Percentiles rank a stretch among this genome's conserved stretches.
These are phyloP conservation scores for Prunella fulvescens DNA, from an alignment of 2,113 vertebrate species.

Conservation along the genomic window DNA sequence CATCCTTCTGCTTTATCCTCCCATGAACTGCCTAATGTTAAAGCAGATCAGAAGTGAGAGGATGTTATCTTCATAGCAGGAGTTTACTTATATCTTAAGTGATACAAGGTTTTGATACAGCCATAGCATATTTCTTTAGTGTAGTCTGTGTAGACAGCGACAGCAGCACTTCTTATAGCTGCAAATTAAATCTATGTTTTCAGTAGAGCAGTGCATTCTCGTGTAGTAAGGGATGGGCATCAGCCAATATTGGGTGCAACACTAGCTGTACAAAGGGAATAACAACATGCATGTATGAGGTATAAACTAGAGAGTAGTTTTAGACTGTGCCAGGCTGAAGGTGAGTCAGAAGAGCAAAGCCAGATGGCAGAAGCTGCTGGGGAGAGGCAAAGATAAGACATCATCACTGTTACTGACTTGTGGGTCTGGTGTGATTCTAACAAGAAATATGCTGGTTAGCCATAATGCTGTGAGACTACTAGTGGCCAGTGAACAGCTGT, in stretches of 20 bases:
- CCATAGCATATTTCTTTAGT: not conserved
- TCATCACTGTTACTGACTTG: not conserved
- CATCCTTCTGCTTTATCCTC: not conserved
- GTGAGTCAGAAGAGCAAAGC: not conserved
- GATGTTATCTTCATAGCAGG: not conserved
- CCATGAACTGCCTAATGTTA: not conserved
- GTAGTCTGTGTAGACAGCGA: not conserved
- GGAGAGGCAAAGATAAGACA: not conserved
- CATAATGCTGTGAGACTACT: not conserved
- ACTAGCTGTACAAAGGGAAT: not conserved
- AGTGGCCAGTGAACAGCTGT: not conserved
- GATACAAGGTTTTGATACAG: not conserved
- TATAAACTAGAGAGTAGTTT: not conserved
- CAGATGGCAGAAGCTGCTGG: not conserved
- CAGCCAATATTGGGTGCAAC: not conserved
- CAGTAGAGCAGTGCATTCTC: not conserved
- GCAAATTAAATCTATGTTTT: not conserved
- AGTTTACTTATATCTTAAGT: not conserved
- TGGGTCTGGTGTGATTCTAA: not conserved
- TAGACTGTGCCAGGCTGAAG: not conserved
- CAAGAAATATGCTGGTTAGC: not conserved
- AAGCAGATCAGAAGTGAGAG: not conserved
- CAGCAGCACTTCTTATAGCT: not conserved
- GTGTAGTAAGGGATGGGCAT: not conserved
- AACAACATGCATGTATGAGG: not conserved